A percentile compares a stretch with the other conserved stretches of the same genome.
phyloP scores from a whole-genome alignment of 1,140 invertebrate genomes.

The Listronotus bonariensis region DNA sequence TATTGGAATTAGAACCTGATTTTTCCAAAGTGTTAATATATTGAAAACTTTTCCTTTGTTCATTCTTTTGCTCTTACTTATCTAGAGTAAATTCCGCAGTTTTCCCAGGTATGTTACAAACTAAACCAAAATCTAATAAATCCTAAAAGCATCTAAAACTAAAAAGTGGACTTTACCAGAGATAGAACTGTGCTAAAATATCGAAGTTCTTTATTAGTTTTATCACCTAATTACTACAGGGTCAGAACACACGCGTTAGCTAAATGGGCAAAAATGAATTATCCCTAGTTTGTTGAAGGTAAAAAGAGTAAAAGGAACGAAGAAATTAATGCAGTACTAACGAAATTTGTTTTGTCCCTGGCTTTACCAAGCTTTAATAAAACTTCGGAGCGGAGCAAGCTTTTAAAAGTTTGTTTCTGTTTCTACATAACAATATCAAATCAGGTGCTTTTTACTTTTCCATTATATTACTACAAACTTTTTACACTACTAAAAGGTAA shows the following conservation, averaged over 20 bases:
- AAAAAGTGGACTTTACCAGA: constrained; percentile 9
- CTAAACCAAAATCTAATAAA: constrained; percentile 8
- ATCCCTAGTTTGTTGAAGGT: constrained; percentile 8
- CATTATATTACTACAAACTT: too few species aligned
- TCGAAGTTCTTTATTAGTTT: constrained; percentile 22
- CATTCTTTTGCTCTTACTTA: too few species aligned
- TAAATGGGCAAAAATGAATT: constrained; percentile 26
- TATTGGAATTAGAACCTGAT: too few species aligned
- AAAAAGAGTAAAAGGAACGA: constrained; percentile 3
- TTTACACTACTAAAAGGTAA: too few species aligned
- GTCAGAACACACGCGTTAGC: constrained; percentile 18
- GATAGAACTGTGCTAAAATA: constrained; percentile 7
- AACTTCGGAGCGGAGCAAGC: constrained; percentile 9
- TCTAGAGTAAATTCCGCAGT: too few species aligned
- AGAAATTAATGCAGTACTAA: neutral
- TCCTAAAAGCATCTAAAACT: constrained; percentile 16
- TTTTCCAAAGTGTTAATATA: too few species aligned
- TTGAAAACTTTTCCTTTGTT: too few species aligned
- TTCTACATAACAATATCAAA: too few species aligned
- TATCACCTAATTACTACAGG: constrained; percentile 22
- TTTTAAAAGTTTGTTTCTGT: constrained; percentile 9
- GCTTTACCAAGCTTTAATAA: neutral
- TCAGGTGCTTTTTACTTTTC: too few species aligned
- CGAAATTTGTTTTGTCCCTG: neutral
- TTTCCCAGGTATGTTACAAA: too few species aligned